Conservation (phyloP, 2,113 vertebrate species). For the Tachysurus vachellii region DNA sequence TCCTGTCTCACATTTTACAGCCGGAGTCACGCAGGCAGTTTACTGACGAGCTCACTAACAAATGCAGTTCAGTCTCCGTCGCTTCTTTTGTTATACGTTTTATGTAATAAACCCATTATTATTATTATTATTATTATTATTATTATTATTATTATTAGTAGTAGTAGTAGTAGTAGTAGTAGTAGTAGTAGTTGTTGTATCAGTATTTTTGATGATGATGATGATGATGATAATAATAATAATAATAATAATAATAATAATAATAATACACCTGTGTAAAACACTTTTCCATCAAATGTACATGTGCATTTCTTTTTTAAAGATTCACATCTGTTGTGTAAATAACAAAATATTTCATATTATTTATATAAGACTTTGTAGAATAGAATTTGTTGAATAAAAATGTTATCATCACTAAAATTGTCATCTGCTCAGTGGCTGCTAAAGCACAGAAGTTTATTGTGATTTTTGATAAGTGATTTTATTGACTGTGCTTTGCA, state of each 20-base stretch:
- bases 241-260: neutral
- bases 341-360: neutral
- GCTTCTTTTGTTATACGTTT: neutral
- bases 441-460: neutral
- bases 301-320: neutral
- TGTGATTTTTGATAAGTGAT: neutral
- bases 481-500: neutral
- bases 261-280: neutral
- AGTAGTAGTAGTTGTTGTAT: too few species aligned
- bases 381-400: neutral
- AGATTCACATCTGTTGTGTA: neutral
- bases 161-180: neutral
- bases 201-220: too few species aligned
- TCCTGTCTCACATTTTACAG: neutral
- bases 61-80: neutral
- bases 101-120: neutral
- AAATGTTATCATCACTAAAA: neutral
- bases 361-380: neutral
- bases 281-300: neutral
- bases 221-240: neutral
- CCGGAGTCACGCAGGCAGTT: constrained; percentile 17
- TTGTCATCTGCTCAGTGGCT: neutral
- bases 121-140: neutral
- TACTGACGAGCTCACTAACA: neutral
- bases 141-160: neutral